Evolutionary conservation across 2,113 vertebrate species (phyloP), one percentile per base, ranked within the genome.

Genomic region (Tetrao urogallus): DNA sequence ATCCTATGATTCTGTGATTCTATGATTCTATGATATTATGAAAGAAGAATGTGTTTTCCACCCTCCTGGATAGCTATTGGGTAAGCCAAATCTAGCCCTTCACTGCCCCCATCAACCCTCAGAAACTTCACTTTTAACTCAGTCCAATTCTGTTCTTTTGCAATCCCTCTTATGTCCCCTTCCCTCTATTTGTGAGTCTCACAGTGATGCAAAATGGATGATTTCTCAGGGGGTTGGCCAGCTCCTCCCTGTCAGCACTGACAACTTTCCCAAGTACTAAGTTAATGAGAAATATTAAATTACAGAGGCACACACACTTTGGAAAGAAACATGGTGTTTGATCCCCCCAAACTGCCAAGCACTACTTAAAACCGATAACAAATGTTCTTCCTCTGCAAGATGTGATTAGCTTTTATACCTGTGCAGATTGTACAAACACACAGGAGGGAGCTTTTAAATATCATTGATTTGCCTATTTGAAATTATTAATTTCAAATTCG

Each of bases 401-500:
- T 86, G 94, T 96, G 95, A 97, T 97, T 96, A 96, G 96, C 95
- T 96, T 95, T 96, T 96, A 96, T 97, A 96, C 88, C 94, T 97
- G 92, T 89, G 86, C 92, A 96, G 95, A 96, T 93, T 97, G 94
- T 93, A 93, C 94, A 97, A 97, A 97, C 95, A 97, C 95, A 94
- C 97, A 94, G 94, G 95, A 94, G 94, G 97, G 96, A 96, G 94
- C 95, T 97, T 97, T 97, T 97, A 98, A 97, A 98, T 97, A 97
- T 96, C 97, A 98, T 97, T 97, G 97, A 97, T 97, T 97, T 97
- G 94, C 95, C 97, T 97, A 97, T 98, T 97, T 97, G 96, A 97
- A 95, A 97, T 98, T 97, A 98, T 97, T 98, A 97, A 98, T 98
- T 97, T 97, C 97, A 97, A 97, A 98, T 97, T 97, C 92, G 69